These are phyloP conservation scores for Rhincodon typus DNA, from an alignment of 2,797 vertebrate species.

Conservation along the genomic window DNA sequence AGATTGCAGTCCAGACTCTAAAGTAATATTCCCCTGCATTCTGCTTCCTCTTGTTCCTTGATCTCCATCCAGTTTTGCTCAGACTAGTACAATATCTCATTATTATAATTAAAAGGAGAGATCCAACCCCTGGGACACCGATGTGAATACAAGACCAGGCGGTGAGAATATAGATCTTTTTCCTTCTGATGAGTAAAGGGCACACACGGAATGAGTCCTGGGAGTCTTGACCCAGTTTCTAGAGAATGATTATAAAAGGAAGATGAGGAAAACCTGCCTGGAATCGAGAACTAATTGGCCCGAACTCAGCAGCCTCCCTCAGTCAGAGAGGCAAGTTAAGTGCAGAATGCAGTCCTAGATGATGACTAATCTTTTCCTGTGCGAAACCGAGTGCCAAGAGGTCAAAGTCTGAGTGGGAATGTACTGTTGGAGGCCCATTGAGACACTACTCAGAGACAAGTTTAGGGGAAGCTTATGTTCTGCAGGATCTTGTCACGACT, in stretches of 20 bases:
- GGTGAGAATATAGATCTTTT: background rate
- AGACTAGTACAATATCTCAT: background rate
- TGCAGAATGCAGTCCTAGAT: background rate
- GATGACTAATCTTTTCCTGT: background rate
- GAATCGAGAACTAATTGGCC: background rate
- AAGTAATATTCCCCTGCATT: background rate
- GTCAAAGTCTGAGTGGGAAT: background rate
- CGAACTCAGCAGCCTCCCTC: background rate
- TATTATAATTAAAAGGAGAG: constrained; percentile 17
- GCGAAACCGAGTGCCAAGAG: background rate
- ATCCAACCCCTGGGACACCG: background rate
- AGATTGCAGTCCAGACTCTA: background rate
- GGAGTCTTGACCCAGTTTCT: background rate
- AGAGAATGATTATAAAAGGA: background rate
- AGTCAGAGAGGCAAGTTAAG: background rate
- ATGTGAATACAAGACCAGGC: background rate
- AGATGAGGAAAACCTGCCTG: background rate
- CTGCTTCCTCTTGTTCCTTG: background rate
- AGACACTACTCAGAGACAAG: background rate
- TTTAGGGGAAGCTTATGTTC: background rate
- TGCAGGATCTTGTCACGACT: background rate
- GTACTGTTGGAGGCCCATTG: background rate
- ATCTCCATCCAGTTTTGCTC: background rate
- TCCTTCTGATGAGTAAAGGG: background rate
- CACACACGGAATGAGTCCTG: background rate